Evolutionary conservation across 2,113 vertebrate species (phyloP), one percentile per base, ranked within the genome.

Genomic region (Mustelus asterias): DNA sequence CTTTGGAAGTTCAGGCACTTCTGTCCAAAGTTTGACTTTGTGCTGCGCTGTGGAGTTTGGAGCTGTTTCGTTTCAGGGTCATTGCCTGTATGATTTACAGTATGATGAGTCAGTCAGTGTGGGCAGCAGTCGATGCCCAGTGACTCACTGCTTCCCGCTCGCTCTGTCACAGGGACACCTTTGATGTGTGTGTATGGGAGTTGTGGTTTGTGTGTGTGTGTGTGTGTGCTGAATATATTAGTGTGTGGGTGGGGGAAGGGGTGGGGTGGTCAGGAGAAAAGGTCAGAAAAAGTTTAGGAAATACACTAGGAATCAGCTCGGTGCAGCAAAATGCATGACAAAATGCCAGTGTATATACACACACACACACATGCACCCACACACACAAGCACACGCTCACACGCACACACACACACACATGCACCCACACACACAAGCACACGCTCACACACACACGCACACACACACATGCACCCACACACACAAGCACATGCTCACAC

Each of bases 111-210:
- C 89, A 67, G 89, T n/a, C 33, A 60, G 14, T 65, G 37, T 93
- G 60, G 58, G 89, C n/a, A 93, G 89, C 29, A 67, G 60, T 65
- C 8, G n/a, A 65, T 41, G 89, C 6, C 48, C 18, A 93, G 89
- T 93, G 33, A 93, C 89, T 65, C 60, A 89, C 26, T 65, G n/a
- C n/a, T 93, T 93, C 89, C 89, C 89, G 6, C 89, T 65, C 14
- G 6, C 89, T 54, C 44, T 63, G 63, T 20, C 18, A 20, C 89
- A 9, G 58, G 33, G 58, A 20, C 33, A 6, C 60, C 89, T 65
- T 60, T 93, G 89, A 65, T 93, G 58, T 65, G n/a, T 93, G 18
- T 93, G 58, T 37, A 65, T 63, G 29, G 29, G 29, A 92, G 88
- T 90, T n/a, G 88, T 63, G 54, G 88, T 63, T 18, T 9, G 54